Evolutionary conservation across 2,797 vertebrate species (phyloP).

Genomic region (Syngnathus acus): DNA sequence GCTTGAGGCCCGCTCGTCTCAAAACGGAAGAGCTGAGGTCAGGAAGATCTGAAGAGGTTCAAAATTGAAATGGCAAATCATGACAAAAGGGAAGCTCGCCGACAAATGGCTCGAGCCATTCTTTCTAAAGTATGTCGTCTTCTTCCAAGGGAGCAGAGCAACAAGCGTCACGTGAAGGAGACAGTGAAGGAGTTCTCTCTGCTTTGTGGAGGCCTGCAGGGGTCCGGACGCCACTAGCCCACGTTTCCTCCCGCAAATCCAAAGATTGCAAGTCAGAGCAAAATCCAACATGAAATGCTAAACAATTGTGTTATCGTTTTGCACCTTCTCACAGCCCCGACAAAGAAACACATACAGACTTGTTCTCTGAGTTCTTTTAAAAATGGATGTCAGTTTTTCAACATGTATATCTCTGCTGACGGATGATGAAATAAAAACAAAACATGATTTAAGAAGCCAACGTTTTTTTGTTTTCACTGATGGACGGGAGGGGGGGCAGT

Average conservation of each 20-base stretch:
- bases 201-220: slow-evolving; percentile 87
- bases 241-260: background rate
- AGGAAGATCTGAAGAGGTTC: no score
- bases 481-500: background rate
- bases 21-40: background rate
- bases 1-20: no score
- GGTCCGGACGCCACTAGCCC: slow-evolving; percentile 77
- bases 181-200: slow-evolving; percentile 93
- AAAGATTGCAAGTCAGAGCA: background rate
- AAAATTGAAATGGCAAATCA: no score
- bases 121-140: no score
- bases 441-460: slow-evolving; percentile 35
- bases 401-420: slow-evolving; percentile 41
- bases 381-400: background rate
- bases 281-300: background rate
- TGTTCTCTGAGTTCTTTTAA: background rate
- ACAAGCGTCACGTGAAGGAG: slow-evolving; percentile 87
- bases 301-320: slow-evolving; percentile 26
- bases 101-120: no score
- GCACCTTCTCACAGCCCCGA: slow-evolving; percentile 58
- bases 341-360: background rate
- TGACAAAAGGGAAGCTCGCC: no score
- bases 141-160: slow-evolving; percentile 82
- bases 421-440: slow-evolving; percentile 51
- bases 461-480: slow-evolving; percentile 14